Base-by-base conservation (phyloP, 1,140 invertebrate genomes). In the Drosophila chauvacae region DNA sequence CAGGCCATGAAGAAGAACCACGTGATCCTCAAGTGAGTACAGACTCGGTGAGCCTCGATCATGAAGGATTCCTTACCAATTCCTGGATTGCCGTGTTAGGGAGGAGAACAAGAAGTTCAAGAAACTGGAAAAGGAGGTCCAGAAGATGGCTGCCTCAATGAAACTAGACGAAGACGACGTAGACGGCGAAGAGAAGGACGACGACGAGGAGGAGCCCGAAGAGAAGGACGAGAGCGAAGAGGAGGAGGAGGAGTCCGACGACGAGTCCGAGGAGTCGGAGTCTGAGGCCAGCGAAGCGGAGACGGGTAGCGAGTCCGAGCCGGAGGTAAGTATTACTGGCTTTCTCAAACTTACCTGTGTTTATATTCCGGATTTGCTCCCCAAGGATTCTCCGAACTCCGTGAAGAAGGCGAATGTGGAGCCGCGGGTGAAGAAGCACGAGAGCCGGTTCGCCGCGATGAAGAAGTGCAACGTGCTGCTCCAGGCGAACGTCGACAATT, bases 61-160 rank as follows among this genome's bases (percentile, higher is more conserved):
- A 11, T 16, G 2, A 23, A 26, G 35, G 53, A 56, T 16, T 23
- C 7, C 1, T 1, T 26, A 7, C 6, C 14, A 10, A n/a, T 37
- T 55, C 4, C 9, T 16, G 18, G 0, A 6, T 26, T 28, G 6
- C 1, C 13, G 45, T 92, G 85, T 18, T 69, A 94, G 94, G 79
- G 95, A 96, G 47, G 96, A 96, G 77, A 96, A 95, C 77, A 96
- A 95, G 77, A 96, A 96, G 91, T 96, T 95, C 83, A 96, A 96
- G 83, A 94, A 94, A 51, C 91, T 98, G 37, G 96, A 97, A 91
- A 97, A 96, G 77, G 97, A 98, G 93, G 96, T 97, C 5, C 96
- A 97, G 79, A 97, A 97, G 93, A 97, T 98, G 96, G 96, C 96
- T 0, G 95, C 95, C 18, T 93, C 97, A 63, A 96, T 97, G 95